Base-by-base conservation (phyloP, 2,113 vertebrate genomes). In the Charadrius vociferus region DNA sequence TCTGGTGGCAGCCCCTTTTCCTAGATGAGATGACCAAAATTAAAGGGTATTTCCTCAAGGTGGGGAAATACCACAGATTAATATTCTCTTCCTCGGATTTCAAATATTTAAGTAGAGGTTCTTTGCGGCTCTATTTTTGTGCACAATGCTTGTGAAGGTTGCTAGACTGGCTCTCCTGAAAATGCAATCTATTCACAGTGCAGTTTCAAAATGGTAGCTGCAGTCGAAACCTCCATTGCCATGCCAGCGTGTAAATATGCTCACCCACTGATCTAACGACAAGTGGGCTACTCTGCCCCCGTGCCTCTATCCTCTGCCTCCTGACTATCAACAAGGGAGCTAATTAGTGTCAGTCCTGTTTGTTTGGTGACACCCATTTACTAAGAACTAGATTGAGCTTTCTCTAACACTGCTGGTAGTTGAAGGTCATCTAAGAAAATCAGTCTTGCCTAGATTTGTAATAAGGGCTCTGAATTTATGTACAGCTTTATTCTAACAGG, bases 271-370 rank as follows among this genome's bases (percentile, higher is more conserved):
- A 78, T 87, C 27, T 26, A 49, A 58, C 14, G 34, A 81, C 1
- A 88, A 94, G 65, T 2, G 6, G 63, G 65, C 82, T 95, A 68
- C 1, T 6, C 59, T 2, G 0, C 15, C 65, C 91, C 73, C 9
- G 5, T 79, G 58, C 78, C 68, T 87, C 89, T 72, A 22, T 79
- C 68, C 77, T 86, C 74, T 87, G 36, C 10, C 52, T 68, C 79
- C 68, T 72, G 36, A 56, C 77, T 91, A 94, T 75, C 96, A 95
- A 50, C 86, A 79, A 82, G 43, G 91, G 47, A 87, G 77, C 61
- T 97, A 97, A 97, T 97, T 97, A 95, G 65, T 89, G 97, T 96
- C 86, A 97, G 68, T 68, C 68, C 52, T 50, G 22, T 94, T 95
- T 95, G 83, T 81, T 92, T 94, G 83, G 95, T 91, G 92, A 87